Evolutionary conservation across 2,888 invertebrate genomes (phyloP).

Genomic region (Helicoverpa assulta): DNA sequence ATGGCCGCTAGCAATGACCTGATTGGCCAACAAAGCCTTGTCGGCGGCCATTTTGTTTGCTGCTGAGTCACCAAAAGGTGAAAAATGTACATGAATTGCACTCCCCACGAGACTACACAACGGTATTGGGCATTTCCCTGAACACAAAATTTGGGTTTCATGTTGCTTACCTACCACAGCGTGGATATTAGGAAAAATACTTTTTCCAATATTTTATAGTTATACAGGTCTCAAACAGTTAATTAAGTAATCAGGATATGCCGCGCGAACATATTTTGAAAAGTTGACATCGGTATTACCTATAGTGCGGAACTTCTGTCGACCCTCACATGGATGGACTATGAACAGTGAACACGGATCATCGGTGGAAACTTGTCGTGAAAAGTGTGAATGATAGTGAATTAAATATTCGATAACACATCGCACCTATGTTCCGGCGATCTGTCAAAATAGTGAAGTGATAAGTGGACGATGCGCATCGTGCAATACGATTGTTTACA

Average conservation of each 20-base stretch:
- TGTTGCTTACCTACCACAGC: constrained; percentile 82
- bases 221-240: constrained; percentile 49
- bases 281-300: constrained; percentile 71
- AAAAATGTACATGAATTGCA: constrained; percentile 91
- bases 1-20: constrained; percentile 76
- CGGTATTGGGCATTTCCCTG: constrained; percentile 91
- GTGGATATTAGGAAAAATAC: constrained; percentile 75
- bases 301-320: constrained; percentile 73
- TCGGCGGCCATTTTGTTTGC: constrained; percentile 92
- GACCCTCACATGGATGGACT: constrained; percentile 73
- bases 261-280: constrained; percentile 77
- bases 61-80: constrained; percentile 92
- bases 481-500: constrained; percentile 80
- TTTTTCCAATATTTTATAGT: constrained; percentile 62
- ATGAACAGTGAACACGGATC: constrained; percentile 60
- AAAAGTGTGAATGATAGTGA: constrained; percentile 61
- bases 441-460: constrained; percentile 83
- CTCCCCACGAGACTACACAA: constrained; percentile 91
- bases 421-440: constrained; percentile 61
- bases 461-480: constrained; percentile 74
- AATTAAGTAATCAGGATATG: constrained; percentile 60
- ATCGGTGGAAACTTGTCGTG: constrained; percentile 63
- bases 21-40: constrained; percentile 88
- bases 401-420: constrained; percentile 59
- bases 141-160: constrained; percentile 90